Conservation (phyloP, 2,113 vertebrate species). For the Loxodonta africana region DNA sequence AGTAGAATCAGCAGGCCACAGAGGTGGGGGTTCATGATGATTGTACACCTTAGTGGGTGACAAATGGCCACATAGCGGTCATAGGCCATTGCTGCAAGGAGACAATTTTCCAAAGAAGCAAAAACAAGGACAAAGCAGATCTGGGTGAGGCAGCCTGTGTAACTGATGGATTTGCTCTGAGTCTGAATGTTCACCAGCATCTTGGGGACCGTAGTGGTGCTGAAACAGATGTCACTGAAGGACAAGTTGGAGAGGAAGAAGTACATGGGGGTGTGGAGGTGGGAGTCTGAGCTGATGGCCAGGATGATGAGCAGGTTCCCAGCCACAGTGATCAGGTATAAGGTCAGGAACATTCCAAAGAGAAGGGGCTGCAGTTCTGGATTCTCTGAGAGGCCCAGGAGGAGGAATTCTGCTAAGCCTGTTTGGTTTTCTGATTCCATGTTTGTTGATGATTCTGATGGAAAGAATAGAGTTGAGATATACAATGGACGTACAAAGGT, state of each 20-base stretch:
- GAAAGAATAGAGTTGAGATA: background rate
- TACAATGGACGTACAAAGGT: background rate
- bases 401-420: background rate
- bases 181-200: slow-evolving; percentile 17
- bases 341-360: background rate
- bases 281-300: background rate
- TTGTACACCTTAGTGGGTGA: background rate
- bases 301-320: background rate
- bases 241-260: background rate
- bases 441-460: background rate
- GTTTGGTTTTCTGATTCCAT: background rate
- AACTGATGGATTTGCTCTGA: slow-evolving; percentile 25
- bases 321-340: background rate
- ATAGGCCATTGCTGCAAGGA: background rate
- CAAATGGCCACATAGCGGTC: slow-evolving; percentile 62
- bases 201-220: slow-evolving; percentile 5
- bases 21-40: background rate
- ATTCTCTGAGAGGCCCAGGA: background rate
- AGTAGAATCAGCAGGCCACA: background rate
- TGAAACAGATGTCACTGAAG: background rate
- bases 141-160: slow-evolving; percentile 36
- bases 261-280: background rate
- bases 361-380: background rate
- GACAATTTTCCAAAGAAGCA: background rate
- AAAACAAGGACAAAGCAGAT: background rate